Base-by-base conservation (phyloP, 2,888 invertebrate species). In the Hyposoter dolosus region DNA sequence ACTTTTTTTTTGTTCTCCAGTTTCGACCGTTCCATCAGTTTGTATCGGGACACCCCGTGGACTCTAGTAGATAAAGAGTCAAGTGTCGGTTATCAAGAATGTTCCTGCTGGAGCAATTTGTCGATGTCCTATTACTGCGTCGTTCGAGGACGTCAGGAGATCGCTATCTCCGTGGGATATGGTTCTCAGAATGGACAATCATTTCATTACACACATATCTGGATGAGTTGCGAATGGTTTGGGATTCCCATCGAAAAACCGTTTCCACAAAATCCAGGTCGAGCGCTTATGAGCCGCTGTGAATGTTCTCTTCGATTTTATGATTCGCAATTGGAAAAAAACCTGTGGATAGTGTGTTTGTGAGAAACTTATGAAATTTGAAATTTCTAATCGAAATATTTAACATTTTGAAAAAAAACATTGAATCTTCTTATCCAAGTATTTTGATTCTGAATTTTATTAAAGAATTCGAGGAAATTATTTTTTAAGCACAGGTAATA, bases 11-110 rank as follows among this genome's bases (percentile, higher is more conserved):
- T 4, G 56, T 28, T 6, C 15, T 28, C 5, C 5, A 28, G 28
- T 5, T 28, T 60, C 40, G 40, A 23, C 28, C 3, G 28, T 60
- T 12, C 1, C n/a, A 45, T 69, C 12, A 12, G 17, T 63, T 65
- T 53, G 17, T 53, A 50, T 74, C 23, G 0, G 28, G 15, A 12
- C 69, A 47, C 32, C 47, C 28, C 28, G 15, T 60, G 23, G 23
- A 56, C 12, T n/a, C 32, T 32, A 63, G 28, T 47, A 69, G 47
- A 84, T 79, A 79, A 69, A 74, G 40, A 40, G 69, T 60, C 74
- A 84, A 63, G 50, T 43, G 69, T 83, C 72, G 66, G 66, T 78
- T 83, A 83, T 83, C 83, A 78, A 45, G 3, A 76, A 83, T 66
- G 78, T 78, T 78, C 72, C 56, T n/a, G 66, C 66, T n/a, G 66